Evolutionary conservation across 2,888 invertebrate genomes (phyloP).

Genomic region (Cryptosula pallasiana): DNA sequence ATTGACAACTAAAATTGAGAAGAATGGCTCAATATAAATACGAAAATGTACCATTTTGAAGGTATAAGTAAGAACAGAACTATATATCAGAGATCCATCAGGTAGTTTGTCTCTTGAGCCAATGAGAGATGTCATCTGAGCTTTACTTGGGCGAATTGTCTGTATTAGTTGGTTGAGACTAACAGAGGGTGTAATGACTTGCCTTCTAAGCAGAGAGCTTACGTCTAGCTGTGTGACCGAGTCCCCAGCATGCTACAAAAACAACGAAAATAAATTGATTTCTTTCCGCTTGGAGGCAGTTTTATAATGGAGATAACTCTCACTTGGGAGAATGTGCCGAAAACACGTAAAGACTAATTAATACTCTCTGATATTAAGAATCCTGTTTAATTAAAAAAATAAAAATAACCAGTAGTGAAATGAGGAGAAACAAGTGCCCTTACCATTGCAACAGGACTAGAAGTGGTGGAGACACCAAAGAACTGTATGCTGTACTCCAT

Average conservation of each 20-base stretch:
- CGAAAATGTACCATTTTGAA: slow-evolving; percentile 8
- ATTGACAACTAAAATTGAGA: too few species aligned
- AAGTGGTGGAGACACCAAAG: slow-evolving; percentile 72
- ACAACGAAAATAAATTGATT: too few species aligned
- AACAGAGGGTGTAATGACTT: slow-evolving; percentile 73
- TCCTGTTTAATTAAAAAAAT: too few species aligned
- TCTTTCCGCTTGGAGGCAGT: too few species aligned
- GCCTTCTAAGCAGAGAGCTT: slow-evolving; percentile 64
- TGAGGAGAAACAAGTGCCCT: too few species aligned
- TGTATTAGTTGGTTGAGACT: slow-evolving; percentile 57
- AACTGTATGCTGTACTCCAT: slow-evolving; percentile 75
- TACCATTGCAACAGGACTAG: slow-evolving; percentile 61
- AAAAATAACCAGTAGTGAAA: too few species aligned
- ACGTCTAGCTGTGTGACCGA: slow-evolving; percentile 70
- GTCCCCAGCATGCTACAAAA: slow-evolving; percentile 63
- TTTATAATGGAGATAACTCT: too few species aligned
- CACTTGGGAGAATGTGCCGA: too few species aligned
- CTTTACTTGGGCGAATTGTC: slow-evolving; percentile 30
- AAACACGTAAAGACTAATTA: too few species aligned
- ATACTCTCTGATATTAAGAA: too few species aligned
- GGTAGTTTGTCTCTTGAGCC: background rate
- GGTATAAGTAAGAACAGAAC: background rate
- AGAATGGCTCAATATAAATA: too few species aligned
- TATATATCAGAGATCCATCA: background rate
- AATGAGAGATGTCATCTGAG: background rate